Evolutionary conservation across 2,797 vertebrate genomes (phyloP), one percentile per base, ranked within the genome.

Genomic region (Cossypha caffra): DNA sequence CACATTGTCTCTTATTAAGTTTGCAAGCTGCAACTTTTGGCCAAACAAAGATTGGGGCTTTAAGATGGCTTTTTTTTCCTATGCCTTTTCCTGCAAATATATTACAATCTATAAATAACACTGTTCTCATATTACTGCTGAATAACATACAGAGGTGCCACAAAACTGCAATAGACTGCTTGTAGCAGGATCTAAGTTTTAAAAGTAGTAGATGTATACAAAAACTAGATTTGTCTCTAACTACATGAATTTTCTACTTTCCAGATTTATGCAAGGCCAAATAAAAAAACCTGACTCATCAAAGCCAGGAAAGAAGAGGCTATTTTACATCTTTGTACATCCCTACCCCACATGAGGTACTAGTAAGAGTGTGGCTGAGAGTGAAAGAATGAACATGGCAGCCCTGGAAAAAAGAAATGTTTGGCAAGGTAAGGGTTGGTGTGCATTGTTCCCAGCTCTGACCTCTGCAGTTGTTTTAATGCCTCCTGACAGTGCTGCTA

Each of bases 391-490:
- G 9, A 77, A 88, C 8, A 82, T 13, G 31, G n/a, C 28, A 82
- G 43, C 11, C 51, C 19, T 33, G 31, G 15, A 21, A 63, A 58
- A 67, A 38, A 73, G 5, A 58, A 15, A 8, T 28, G 4, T 29
- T 72, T 64, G 55, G 43, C 33, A 79, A 20, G 33, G 17, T 77
- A 54, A 63, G 33, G 31, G 50, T 1, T 35, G 13, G 16, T 31
- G 18, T 18, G 24, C 12, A 38, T 31, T 12, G 1, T 10, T 48
- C 13, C 26, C 10, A 9, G 8, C 3, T 40, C 12, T 4, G 1
- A 19, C 8, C 25, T 35, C 7, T 24, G 7, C 45, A 18, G 7
- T 18, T 84, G 47, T 59, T 69, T 75, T 75, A 63, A 55, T 69
- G 38, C 73, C n/a, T 84, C 50, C 43, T 84, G 61, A 68, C 63